Conservation (phyloP, 92 coral and sea anemone genomes). For the Isaurus tuberculatus region DNA sequence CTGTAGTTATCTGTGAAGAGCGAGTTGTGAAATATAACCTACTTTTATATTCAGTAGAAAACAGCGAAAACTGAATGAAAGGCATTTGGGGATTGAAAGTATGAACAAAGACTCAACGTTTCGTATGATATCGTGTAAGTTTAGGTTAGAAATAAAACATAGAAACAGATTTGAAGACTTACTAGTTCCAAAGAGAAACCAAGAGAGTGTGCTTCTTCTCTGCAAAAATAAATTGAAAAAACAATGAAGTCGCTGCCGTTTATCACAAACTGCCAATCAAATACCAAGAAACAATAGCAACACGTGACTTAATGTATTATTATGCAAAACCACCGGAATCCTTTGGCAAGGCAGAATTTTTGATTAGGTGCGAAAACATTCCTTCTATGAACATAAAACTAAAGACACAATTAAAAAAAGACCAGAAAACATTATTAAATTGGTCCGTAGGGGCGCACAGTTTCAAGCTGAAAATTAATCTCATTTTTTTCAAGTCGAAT, state of each 20-base stretch:
- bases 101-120: slow-evolving; percentile 21
- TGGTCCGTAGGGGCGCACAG: slow-evolving; percentile 27
- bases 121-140: slow-evolving; percentile 11
- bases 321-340: slow-evolving; percentile 93
- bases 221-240: slow-evolving; percentile 84
- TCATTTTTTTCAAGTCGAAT: slow-evolving; percentile 51
- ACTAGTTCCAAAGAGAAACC: slow-evolving; percentile 79
- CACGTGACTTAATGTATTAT: slow-evolving; percentile 80
- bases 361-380: slow-evolving; percentile 54
- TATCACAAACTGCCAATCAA: slow-evolving; percentile 89
- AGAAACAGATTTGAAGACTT: slow-evolving; percentile 82
- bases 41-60: slow-evolving; percentile 49
- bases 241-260: slow-evolving; percentile 79
- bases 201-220: slow-evolving; percentile 68
- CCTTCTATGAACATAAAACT: slow-evolving; percentile 67
- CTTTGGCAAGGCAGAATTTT: slow-evolving; percentile 54
- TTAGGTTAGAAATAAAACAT: slow-evolving; percentile 19
- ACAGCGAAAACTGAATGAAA: slow-evolving; percentile 38
- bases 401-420: slow-evolving; percentile 63
- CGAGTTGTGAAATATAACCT: slow-evolving; percentile 27
- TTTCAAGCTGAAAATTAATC: slow-evolving; percentile 39
- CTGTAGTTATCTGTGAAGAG: slow-evolving; percentile 37
- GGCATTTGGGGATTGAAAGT: slow-evolving; percentile 42
- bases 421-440: slow-evolving; percentile 53
- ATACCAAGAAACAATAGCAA: slow-evolving; percentile 71